Percentiles rank a stretch among this genome's conserved stretches.
Conservation (phyloP, 2,797 vertebrate genomes). For the Neostethus bicornis region DNA sequence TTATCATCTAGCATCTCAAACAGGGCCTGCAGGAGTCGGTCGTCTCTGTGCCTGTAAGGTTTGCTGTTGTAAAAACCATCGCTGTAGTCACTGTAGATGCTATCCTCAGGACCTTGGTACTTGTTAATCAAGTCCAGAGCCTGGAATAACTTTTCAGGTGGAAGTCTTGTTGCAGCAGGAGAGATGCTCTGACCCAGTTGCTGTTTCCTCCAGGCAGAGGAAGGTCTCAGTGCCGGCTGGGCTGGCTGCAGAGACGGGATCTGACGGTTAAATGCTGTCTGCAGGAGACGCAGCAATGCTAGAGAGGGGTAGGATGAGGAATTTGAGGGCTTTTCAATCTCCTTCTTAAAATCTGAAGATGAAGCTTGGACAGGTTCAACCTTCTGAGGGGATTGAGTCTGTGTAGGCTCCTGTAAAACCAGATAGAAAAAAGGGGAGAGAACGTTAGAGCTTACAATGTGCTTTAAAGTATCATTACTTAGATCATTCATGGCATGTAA, state of each 20-base stretch:
- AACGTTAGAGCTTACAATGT: no score
- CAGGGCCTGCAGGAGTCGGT: constrained; percentile 91
- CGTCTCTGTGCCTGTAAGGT: constrained; percentile 92
- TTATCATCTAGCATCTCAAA: constrained; percentile 87
- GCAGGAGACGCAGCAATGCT: constrained; percentile 88
- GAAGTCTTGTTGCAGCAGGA: constrained; percentile 48
- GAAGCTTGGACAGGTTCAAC: constrained; percentile 43
- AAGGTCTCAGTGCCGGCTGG: constrained; percentile 26
- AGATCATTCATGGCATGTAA: no score
- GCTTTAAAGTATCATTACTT: no score
- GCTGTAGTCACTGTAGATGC: constrained; percentile 88
- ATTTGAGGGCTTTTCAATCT: constrained; percentile 52
- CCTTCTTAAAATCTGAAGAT: constrained; percentile 45
- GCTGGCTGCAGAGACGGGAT: constrained; percentile 46
- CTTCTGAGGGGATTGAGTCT: constrained; percentile 42
- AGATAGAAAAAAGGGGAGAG: constrained; percentile 23
- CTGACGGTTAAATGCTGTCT: constrained; percentile 88
- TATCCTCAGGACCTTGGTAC: constrained; percentile 81
- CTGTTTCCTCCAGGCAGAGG: constrained; percentile 41
- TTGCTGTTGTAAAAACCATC: constrained; percentile 91
- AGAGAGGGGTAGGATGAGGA: constrained; percentile 57
- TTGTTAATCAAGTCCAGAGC: constrained; percentile 90
- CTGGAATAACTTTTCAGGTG: constrained; percentile 85
- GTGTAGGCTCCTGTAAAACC: constrained; percentile 64
- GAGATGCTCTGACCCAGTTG: constrained; percentile 30